phyloP scores from a whole-genome alignment of 2,113 vertebrate genomes.

The Melanotaenia duboulayi region DNA sequence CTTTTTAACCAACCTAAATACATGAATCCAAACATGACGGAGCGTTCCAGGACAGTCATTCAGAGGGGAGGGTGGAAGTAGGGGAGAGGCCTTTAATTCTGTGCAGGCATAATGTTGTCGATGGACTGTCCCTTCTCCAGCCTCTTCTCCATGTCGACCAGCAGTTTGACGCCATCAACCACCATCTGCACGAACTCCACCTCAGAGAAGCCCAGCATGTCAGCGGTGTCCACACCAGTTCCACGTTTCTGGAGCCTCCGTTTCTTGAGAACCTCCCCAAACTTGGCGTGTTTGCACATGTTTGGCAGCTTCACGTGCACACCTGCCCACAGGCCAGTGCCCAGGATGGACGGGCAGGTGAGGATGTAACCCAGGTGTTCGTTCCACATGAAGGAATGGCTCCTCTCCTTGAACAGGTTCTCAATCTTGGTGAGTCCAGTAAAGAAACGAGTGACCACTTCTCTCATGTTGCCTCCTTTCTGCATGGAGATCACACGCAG shows the following conservation, averaged over 20 bases:
- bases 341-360: constrained; percentile 97
- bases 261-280: constrained; percentile 90
- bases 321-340: constrained; percentile 94
- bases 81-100: constrained; percentile 85
- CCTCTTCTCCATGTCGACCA: constrained; percentile 94
- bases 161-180: constrained; percentile 94
- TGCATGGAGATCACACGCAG: too few species aligned
- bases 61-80: neutral
- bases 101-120: constrained; percentile 90
- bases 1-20: constrained; percentile 73
- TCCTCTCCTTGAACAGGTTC: constrained; percentile 90
- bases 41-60: constrained; percentile 61
- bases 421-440: constrained; percentile 94
- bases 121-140: constrained; percentile 93
- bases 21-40: constrained; percentile 42
- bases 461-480: too few species aligned
- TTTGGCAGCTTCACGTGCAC: constrained; percentile 95
- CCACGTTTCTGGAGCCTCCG: constrained; percentile 96
- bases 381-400: constrained; percentile 96
- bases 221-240: constrained; percentile 98
- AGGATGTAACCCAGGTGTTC: constrained; percentile 95
- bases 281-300: constrained; percentile 92
- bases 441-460: too few species aligned
- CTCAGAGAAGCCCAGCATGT: constrained; percentile 97
- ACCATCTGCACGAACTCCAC: constrained; percentile 98